Percentiles rank a stretch among this genome's conserved stretches.
Conservation (phyloP, 2,888 invertebrate species). For the Agapostemon virescens region DNA sequence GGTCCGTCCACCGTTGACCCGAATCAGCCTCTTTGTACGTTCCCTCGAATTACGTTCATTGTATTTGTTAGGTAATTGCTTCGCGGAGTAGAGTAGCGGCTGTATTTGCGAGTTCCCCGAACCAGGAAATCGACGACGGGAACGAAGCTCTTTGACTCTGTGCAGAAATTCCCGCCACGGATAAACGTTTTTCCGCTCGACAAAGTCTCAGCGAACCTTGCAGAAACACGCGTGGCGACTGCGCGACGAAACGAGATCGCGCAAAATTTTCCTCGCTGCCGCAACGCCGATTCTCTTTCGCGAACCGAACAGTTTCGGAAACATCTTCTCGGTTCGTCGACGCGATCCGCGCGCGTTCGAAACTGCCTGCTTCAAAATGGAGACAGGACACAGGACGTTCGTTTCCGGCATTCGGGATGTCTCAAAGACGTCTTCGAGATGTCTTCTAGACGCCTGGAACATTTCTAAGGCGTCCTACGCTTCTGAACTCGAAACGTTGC, state of each 20-base stretch:
- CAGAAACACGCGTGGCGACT: constrained; percentile 18
- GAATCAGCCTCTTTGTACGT: neutral
- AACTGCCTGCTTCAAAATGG: neutral
- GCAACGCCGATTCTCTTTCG: no score
- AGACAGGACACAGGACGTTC: no score
- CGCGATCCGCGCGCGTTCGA: no score
- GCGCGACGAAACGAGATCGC: constrained; percentile 6
- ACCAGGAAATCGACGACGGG: neutral
- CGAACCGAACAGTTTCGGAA: neutral
- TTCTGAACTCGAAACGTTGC: no score
- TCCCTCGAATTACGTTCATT: neutral
- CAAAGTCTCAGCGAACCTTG: constrained; percentile 13
- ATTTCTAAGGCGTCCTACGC: no score
- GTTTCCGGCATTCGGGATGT: no score
- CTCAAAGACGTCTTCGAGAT: no score
- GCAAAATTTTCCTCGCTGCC: constrained; percentile 4
- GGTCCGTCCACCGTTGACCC: neutral
- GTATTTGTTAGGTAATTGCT: constrained; percentile 9
- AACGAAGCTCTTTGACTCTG: constrained; percentile 10
- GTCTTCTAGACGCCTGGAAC: no score
- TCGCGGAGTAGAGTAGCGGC: neutral
- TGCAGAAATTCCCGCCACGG: constrained; percentile 12
- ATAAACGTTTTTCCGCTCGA: constrained; percentile 31
- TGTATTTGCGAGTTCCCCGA: constrained; percentile 23
- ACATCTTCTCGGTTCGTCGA: neutral